These are phyloP conservation scores for Eremobia ochroleuca DNA, from an alignment of 2,888 invertebrate species.

Conservation along the genomic window DNA sequence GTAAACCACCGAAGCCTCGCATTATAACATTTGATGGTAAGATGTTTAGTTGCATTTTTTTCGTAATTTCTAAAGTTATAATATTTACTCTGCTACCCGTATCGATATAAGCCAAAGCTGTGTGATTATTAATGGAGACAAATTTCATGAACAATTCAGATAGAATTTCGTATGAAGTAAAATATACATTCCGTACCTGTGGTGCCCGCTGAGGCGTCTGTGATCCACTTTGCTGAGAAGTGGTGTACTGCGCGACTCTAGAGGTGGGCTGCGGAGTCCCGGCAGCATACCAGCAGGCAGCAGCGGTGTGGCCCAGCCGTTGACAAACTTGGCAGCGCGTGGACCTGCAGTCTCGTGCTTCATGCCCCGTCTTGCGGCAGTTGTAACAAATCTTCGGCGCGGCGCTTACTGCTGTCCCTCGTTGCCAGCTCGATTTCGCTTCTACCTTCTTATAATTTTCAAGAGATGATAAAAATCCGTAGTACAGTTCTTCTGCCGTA, in stretches of 20 bases:
- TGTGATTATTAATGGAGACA: no score
- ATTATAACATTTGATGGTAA: neutral
- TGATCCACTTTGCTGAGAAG: no score
- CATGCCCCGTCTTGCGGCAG: no score
- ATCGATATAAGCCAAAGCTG: neutral
- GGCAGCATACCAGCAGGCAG: neutral
- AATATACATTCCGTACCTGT: constrained; percentile 3
- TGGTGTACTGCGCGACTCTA: no score
- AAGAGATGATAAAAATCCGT: constrained; percentile 3
- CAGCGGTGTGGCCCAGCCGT: neutral
- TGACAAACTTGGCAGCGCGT: neutral
- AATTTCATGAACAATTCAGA: neutral
- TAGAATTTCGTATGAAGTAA: no score
- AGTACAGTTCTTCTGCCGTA: constrained; percentile 4
- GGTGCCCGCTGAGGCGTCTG: no score
- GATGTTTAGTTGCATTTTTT: neutral
- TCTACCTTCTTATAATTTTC: neutral
- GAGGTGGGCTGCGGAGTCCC: no score
- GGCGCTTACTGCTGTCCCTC: neutral
- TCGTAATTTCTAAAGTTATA: neutral
- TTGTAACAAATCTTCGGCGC: neutral
- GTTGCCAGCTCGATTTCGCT: neutral
- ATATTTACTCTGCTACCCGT: neutral
- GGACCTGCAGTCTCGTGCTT: neutral
- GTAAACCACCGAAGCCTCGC: constrained; percentile 1